Conservation (phyloP, 2,888 invertebrate genomes). For the Temnothorax ravouxi region DNA sequence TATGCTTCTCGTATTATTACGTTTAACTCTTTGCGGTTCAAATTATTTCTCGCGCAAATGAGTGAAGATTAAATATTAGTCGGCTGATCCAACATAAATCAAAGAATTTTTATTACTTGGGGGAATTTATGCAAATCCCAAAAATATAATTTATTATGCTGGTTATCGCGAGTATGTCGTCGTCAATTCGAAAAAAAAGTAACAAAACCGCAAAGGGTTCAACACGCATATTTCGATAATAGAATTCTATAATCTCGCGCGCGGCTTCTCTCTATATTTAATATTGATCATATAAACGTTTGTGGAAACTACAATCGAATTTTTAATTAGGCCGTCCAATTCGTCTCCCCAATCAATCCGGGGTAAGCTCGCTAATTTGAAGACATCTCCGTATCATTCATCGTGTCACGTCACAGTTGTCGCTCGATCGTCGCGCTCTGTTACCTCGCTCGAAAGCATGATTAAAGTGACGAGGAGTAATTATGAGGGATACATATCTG, state of each 20-base stretch:
- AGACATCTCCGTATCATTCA: constrained; percentile 4
- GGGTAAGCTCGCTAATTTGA: not conserved
- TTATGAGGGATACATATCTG: constrained; percentile 9
- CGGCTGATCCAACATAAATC: not conserved
- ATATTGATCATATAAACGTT: constrained; percentile 1
- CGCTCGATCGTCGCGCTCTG: not conserved
- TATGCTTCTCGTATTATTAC: not conserved
- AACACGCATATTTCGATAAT: not conserved
- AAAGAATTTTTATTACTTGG: not conserved
- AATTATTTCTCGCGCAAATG: not conserved
- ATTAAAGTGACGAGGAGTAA: constrained; percentile 27
- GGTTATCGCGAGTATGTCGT: not conserved
- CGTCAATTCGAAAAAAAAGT: not conserved
- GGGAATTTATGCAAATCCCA: not conserved
- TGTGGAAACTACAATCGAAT: not conserved
- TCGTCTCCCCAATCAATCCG: not conserved
- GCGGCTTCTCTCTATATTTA: not conserved
- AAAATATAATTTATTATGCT: not conserved
- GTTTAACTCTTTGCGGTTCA: not conserved
- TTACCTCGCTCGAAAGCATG: not conserved
- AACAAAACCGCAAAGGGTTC: not conserved
- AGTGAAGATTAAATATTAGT: not conserved
- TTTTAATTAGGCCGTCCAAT: not conserved
- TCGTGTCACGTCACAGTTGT: not conserved
- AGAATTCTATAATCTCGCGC: not conserved